phyloP scores from a whole-genome alignment of 2,113 vertebrate species.

The Pelecanus crispus region DNA sequence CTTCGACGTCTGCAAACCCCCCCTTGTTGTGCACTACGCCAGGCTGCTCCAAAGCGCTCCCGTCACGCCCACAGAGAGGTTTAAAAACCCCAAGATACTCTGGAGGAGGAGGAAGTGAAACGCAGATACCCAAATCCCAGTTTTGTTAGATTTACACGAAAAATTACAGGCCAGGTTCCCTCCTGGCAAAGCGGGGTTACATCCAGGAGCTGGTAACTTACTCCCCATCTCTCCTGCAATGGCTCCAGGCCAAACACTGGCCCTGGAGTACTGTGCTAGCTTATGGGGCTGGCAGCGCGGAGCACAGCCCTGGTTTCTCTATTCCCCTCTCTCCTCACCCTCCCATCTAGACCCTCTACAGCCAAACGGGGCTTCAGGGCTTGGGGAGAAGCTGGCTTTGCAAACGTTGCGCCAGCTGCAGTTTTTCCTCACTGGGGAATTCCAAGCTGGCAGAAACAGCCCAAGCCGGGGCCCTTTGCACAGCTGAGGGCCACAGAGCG shows the following conservation, averaged over 20 bases:
- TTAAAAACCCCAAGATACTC: neutral
- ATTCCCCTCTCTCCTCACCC: neutral
- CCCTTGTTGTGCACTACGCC: neutral
- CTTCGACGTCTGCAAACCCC: neutral
- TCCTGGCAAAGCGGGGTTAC: neutral
- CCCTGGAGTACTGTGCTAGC: neutral
- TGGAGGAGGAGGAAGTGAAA: neutral
- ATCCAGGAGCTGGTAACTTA: neutral
- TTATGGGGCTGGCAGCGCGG: neutral
- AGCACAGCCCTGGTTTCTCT: neutral
- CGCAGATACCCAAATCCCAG: neutral
- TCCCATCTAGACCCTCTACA: neutral
- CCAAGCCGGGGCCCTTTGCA: neutral
- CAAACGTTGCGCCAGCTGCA: accelerated
- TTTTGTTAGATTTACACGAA: neutral
- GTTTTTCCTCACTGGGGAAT: neutral
- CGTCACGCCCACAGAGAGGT: neutral
- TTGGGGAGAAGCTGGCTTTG: neutral
- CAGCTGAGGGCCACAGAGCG: neutral
- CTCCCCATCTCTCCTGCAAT: neutral
- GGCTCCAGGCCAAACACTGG: neutral
- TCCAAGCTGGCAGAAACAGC: neutral
- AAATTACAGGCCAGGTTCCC: neutral
- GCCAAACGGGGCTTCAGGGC: neutral
- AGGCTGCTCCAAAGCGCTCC: neutral